These are phyloP conservation scores for Stenolophus ochropezus DNA, from an alignment of 2,888 invertebrate species.

Conservation along the genomic window DNA sequence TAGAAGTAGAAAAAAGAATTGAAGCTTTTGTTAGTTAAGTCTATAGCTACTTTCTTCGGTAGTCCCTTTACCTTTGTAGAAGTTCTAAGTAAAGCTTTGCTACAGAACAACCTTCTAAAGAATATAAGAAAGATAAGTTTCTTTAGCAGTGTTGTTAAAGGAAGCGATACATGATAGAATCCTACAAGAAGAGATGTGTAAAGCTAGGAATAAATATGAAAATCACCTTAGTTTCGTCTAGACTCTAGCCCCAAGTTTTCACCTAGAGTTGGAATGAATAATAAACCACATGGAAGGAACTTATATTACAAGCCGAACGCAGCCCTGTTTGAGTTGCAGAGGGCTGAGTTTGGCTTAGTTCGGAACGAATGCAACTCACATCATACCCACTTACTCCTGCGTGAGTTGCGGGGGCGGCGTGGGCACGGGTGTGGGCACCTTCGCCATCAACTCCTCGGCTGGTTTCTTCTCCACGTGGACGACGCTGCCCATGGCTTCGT, in stretches of 20 bases:
- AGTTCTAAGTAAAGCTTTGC: constrained; percentile 30
- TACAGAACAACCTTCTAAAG: constrained; percentile 14
- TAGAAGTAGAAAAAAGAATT: background rate
- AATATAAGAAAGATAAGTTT: background rate
- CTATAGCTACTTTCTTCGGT: background rate
- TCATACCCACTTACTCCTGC: constrained; percentile 70
- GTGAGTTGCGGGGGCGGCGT: constrained; percentile 65
- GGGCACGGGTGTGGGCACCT: constrained; percentile 62
- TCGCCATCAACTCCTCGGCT: constrained; percentile 66
- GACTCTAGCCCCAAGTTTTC: constrained; percentile 25
- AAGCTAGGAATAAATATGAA: constrained; percentile 9
- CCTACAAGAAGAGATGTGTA: constrained; percentile 20
- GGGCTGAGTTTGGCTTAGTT: constrained; percentile 10
- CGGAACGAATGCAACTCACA: constrained; percentile 67
- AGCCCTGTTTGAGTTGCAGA: background rate
- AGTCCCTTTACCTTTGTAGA: background rate
- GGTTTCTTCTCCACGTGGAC: constrained; percentile 64
- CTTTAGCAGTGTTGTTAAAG: background rate
- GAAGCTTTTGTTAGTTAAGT: background rate
- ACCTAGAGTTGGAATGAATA: background rate
- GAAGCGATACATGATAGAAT: background rate
- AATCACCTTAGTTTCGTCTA: constrained; percentile 24
- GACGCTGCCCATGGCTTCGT: constrained; percentile 66
- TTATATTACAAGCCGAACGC: background rate
- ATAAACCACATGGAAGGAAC: background rate